A percentile compares a stretch with the other conserved stretches of the same genome.
phyloP scores from a whole-genome alignment of 2,888 invertebrate genomes.

The Drosophila colorata region DNA sequence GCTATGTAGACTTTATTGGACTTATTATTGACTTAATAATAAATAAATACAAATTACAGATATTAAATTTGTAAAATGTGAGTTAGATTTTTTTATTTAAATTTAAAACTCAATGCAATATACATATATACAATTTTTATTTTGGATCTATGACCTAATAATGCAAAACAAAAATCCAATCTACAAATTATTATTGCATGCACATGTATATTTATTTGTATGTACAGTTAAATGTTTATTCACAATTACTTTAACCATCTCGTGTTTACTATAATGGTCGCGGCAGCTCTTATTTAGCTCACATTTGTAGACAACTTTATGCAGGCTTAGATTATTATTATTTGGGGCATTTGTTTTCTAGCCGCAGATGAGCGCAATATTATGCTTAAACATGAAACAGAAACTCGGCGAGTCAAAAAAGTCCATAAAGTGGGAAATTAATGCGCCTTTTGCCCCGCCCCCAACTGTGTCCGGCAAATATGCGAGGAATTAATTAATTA shows the following conservation, averaged over 20 bases:
- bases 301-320: conserved; percentile 37
- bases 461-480: conserved; percentile 40
- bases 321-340: conserved; percentile 24
- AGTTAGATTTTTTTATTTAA: no score
- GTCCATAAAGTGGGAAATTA: conserved; percentile 54
- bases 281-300: background rate
- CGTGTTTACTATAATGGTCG: background rate
- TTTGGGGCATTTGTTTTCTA: conserved; percentile 41
- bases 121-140: no score
- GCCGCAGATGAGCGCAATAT: conserved; percentile 34
- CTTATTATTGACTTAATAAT: no score
- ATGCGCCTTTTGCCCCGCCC: conserved; percentile 28
- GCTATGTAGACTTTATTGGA: no score
- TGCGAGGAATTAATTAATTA: conserved; percentile 69
- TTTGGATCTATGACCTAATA: no score
- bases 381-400: conserved; percentile 62
- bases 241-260: background rate
- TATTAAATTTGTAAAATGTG: no score
- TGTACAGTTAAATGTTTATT: background rate
- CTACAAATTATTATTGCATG: background rate
- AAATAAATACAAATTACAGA: no score
- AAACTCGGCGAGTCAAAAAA: conserved; percentile 22
- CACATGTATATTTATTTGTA: conserved; percentile 5
- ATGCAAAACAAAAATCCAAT: no score
- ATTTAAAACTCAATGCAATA: no score